Conservation (phyloP, 2,797 vertebrate genomes). For the Clarias fuscus region DNA sequence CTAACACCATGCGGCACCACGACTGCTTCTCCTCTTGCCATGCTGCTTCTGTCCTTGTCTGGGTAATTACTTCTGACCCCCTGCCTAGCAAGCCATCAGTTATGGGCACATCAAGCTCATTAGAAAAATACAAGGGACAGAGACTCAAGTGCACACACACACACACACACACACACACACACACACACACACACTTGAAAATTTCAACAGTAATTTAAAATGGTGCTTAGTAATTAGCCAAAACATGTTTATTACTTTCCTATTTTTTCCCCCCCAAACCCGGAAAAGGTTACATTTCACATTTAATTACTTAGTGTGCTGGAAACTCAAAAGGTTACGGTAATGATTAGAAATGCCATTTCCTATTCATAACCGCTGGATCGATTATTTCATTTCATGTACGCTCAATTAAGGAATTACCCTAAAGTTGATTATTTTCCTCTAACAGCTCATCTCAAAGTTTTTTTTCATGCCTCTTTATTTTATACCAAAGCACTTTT, state of each 20-base stretch:
- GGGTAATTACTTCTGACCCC: conserved; percentile 48
- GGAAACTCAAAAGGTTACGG: neutral
- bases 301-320: neutral
- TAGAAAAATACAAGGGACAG: neutral
- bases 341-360: neutral
- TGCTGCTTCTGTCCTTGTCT: conserved; percentile 31
- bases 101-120: conserved; percentile 65
- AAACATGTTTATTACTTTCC: neutral
- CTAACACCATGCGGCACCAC: conserved; percentile 35
- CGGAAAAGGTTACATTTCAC: neutral
- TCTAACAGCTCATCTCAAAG: too few relatives aligned
- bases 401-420: neutral
- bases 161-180: neutral
- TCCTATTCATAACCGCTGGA: neutral
- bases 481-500: neutral
- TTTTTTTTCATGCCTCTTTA: neutral
- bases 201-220: neutral
- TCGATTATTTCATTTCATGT: neutral
- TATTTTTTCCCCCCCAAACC: too few relatives aligned
- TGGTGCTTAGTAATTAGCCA: neutral
- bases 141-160: neutral
- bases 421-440: neutral
- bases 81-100: conserved; percentile 70
- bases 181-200: neutral
- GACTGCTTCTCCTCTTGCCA: conserved; percentile 27